Evolutionary conservation across 2,797 vertebrate species (phyloP).

Genomic region (Anguilla obscura): DNA sequence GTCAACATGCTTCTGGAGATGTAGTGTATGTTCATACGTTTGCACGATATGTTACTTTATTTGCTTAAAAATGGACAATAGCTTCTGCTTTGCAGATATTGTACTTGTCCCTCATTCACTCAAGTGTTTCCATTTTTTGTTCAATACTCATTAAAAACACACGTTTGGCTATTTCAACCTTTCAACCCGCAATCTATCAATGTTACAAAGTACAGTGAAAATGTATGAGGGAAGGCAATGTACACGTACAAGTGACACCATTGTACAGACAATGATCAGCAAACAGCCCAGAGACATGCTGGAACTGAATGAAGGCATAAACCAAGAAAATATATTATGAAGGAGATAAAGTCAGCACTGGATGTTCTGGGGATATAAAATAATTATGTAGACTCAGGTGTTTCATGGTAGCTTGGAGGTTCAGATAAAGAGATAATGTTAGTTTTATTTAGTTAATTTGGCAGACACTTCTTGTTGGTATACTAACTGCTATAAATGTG

Average conservation of each 20-base stretch:
- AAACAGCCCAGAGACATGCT: background rate
- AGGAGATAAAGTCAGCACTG: background rate
- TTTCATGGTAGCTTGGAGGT: background rate
- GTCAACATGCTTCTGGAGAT: too few relatives aligned
- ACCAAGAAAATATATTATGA: background rate
- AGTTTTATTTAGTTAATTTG: background rate
- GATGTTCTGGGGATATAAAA: background rate
- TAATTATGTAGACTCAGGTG: background rate
- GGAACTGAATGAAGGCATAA: background rate
- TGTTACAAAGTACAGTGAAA: background rate
- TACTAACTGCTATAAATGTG: background rate
- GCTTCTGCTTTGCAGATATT: too few relatives aligned
- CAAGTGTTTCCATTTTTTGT: background rate
- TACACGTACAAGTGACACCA: background rate
- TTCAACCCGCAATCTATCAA: background rate
- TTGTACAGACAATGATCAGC: background rate
- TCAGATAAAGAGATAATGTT: background rate
- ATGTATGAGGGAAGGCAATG: background rate
- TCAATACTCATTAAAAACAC: background rate
- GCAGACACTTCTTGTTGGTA: background rate
- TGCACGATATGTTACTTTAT: too few relatives aligned
- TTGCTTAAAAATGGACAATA: too few relatives aligned
- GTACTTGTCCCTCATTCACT: too few relatives aligned
- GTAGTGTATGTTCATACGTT: too few relatives aligned
- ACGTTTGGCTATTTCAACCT: background rate